phyloP scores from a whole-genome alignment of 2,797 vertebrate species.

The Sardinella longiceps region DNA sequence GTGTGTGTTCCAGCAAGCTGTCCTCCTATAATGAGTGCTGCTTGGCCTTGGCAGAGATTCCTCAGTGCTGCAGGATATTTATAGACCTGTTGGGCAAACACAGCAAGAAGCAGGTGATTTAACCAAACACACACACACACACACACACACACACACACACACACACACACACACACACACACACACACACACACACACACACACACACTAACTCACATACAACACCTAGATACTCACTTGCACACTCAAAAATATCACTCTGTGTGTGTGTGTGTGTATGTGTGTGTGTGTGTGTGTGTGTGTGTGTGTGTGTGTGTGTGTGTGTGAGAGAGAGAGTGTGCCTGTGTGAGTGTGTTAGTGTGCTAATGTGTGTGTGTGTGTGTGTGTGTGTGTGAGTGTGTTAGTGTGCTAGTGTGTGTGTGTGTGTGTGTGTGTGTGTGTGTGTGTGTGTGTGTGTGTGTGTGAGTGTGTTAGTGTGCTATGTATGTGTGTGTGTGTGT shows the following conservation, averaged over 20 bases:
- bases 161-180: conserved; percentile 22
- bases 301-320: too few species aligned
- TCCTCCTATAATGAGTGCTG: conserved; percentile 91
- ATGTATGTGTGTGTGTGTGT: conserved; percentile 18
- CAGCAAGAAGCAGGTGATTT: conserved; percentile 90
- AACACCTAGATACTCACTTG: not conserved
- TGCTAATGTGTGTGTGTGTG: too few species aligned
- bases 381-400: too few species aligned
- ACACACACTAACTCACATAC: too few species aligned
- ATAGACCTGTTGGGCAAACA: conserved; percentile 88
- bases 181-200: conserved; percentile 24
- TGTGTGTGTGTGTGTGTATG: conserved; percentile 17
- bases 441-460: too few species aligned
- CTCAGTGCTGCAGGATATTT: conserved; percentile 87
- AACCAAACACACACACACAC: conserved; percentile 38
- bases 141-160: conserved; percentile 29
- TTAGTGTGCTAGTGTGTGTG: too few species aligned
- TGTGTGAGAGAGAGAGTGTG: too few species aligned
- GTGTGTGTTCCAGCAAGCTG: conserved; percentile 83
- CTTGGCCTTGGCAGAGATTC: conserved; percentile 81
- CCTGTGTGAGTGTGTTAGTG: too few species aligned
- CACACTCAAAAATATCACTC: not conserved
- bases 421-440: too few species aligned
- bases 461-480: too few species aligned
- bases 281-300: conserved; percentile 20